Percentiles rank a stretch among this genome's conserved stretches.
Conservation (phyloP, 2,113 vertebrate species). For the Cephalopterus ornatus region DNA sequence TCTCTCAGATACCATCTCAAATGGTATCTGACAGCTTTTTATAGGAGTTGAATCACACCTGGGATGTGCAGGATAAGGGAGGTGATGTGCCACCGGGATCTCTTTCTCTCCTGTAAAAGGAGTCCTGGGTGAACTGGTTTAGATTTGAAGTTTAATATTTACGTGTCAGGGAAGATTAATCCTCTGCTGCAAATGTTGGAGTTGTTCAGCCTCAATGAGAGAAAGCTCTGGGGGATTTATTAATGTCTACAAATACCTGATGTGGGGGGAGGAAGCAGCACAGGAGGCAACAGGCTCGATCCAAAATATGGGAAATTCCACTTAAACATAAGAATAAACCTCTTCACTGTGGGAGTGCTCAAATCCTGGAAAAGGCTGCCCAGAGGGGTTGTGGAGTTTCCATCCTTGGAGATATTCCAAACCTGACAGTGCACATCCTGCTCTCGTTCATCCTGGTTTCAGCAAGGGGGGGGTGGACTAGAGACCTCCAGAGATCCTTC, state of each 20-base stretch:
- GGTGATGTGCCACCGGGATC: not conserved
- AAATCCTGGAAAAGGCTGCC: not conserved
- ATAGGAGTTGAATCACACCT: not conserved
- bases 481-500: not conserved
- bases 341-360: not conserved
- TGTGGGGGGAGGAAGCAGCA: not conserved
- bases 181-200: not conserved
- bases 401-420: not conserved
- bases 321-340: not conserved
- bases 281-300: not conserved
- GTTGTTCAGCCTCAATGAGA: not conserved
- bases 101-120: not conserved
- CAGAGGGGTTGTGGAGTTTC: not conserved
- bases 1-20: not conserved
- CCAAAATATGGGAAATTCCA: not conserved
- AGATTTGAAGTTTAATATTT: not conserved
- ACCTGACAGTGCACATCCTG: not conserved
- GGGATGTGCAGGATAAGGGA: not conserved
- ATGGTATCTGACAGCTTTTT: not conserved
- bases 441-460: not conserved
- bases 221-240: not conserved
- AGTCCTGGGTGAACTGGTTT: not conserved
- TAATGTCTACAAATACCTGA: not conserved
- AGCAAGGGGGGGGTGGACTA: fast-evolving
- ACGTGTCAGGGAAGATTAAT: not conserved